Base-by-base conservation (phyloP, 2,797 vertebrate species). In the Choloepus didactylus region DNA sequence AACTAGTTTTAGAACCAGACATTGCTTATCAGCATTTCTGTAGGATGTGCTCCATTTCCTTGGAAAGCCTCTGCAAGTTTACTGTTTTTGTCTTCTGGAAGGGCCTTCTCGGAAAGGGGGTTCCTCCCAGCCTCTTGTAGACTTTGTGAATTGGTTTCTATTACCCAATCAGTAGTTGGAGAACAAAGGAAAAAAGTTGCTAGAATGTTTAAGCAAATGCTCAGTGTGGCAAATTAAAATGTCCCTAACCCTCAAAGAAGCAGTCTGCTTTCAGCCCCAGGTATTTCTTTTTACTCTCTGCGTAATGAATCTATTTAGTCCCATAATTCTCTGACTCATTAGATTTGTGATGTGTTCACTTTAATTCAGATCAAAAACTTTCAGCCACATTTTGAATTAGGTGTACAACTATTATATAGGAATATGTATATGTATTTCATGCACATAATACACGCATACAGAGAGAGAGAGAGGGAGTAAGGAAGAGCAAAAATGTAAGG, bases 221-320 rank as follows among this genome's bases (percentile, higher is more conserved):
- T 83, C 38, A 60, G n/a, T 38, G 29, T 85, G 67, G 41, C 38
- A 92, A 87, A 77, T 41, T 41, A 25, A 49, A 93, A 81, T 21
- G 5, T 6, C 94, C 11, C 3, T 14, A 18, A 7, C 4, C 91
- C 21, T 23, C 31, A 64, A 7, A 27, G 54, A 81, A 85, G 16
- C 2, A 10, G 23, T 21, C 15, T 29, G 25, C 54, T 59, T 87
- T 77, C 6, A 60, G 2, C 7, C 5, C 27, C 3, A n/a, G 19
- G 0, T 10, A 16, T 38, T 66, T 31, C 8, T 54, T 49, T 3
- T 5, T 12, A 8, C 6, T 11, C 4, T 44, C 11, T 54, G 4
- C 29, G 8, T 7, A 4, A 14, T 12, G 46, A 49, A 49, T 14
- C 19, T 5, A 10, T 35, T 54, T 72, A 41, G 2, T 56, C 46